Evolutionary conservation across 1,140 invertebrate species (phyloP).

Genomic region (roundworm (Caenorhabditis elegans)): DNA sequence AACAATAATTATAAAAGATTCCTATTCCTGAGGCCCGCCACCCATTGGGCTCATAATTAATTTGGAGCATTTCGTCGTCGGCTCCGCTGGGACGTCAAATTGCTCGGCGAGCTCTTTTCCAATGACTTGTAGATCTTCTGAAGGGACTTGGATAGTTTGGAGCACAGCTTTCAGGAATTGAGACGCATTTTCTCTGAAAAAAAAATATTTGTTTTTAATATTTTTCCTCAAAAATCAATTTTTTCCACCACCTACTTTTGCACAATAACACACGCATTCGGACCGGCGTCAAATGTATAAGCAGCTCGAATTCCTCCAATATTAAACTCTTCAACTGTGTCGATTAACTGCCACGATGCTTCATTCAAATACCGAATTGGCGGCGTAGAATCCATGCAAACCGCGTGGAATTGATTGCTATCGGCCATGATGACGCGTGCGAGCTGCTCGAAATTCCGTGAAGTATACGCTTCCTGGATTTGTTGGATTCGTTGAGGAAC

Average conservation of each 20-base stretch:
- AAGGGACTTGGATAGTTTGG: background rate
- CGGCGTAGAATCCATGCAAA: conserved; percentile 89
- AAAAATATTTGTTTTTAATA: background rate
- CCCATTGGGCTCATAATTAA: background rate
- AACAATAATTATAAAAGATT: no score
- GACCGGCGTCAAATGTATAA: conserved; percentile 66
- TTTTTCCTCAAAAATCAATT: background rate
- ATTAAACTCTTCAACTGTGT: conserved; percentile 59
- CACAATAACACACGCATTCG: conserved; percentile 63
- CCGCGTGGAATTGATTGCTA: conserved; percentile 94
- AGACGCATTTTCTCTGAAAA: background rate
- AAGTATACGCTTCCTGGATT: conserved; percentile 74
- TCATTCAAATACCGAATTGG: conserved; percentile 70
- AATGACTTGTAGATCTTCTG: background rate
- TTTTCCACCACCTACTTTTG: conserved; percentile 23
- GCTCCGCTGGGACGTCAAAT: background rate
- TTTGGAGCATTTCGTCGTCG: background rate
- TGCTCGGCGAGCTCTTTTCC: background rate
- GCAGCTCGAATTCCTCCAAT: conserved; percentile 41
- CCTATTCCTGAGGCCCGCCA: background rate
- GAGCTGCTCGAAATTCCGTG: conserved; percentile 82
- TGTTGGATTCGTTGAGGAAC: conserved; percentile 75
- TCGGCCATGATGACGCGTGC: conserved; percentile 93
- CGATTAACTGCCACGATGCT: conserved; percentile 53
- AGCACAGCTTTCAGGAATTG: background rate